Evolutionary conservation across 2,888 invertebrate genomes (phyloP).

Genomic region (Lepidocyrtinus sp.): DNA sequence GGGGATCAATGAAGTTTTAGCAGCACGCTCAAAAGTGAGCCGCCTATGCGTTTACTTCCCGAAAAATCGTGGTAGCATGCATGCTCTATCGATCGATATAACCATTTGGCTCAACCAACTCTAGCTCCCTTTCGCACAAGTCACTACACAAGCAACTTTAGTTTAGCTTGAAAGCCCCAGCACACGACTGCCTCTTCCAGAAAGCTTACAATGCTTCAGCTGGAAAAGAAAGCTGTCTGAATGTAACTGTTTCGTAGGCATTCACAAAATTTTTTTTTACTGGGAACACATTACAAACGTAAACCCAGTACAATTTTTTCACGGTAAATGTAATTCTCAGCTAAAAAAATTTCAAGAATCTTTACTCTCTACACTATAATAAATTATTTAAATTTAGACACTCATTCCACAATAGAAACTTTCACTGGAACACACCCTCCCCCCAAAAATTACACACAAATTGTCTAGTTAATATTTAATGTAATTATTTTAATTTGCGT

Average conservation of each 20-base stretch:
- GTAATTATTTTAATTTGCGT: not conserved
- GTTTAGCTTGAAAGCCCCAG: not conserved
- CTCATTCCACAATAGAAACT: not conserved
- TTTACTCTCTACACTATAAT: not conserved
- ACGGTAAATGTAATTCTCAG: not conserved
- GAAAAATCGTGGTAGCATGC: constrained; percentile 40
- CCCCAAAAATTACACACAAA: not conserved
- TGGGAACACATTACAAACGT: no score
- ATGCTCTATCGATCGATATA: constrained; percentile 51
- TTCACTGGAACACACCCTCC: not conserved
- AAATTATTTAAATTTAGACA: not conserved
- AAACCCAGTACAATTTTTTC: not conserved
- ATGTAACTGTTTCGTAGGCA: not conserved
- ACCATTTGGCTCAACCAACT: constrained; percentile 46
- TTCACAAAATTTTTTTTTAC: no score
- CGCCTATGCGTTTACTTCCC: constrained; percentile 35
- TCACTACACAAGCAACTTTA: not conserved
- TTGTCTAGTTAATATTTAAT: not conserved
- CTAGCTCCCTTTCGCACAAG: constrained; percentile 21
- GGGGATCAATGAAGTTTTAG: constrained; percentile 58
- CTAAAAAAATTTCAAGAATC: not conserved
- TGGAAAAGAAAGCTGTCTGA: not conserved
- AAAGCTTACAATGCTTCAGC: not conserved
- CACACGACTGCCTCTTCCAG: not conserved
- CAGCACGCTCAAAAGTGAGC: constrained; percentile 40